Evolutionary conservation across 2,888 invertebrate species (phyloP).

Genomic region (Nowickia ferox): DNA sequence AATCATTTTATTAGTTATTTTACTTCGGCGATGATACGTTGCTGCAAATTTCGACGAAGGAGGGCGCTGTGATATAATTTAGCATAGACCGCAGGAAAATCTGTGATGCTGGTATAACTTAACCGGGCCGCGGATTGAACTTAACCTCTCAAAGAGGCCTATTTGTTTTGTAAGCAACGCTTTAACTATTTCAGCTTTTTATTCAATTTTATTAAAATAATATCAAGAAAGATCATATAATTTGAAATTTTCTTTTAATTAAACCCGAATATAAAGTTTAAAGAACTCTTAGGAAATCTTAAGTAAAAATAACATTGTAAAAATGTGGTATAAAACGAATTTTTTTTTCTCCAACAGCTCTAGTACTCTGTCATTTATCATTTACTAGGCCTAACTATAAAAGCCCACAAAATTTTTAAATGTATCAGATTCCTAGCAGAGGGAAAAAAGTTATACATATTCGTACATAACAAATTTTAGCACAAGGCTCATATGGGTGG

Average conservation of each 20-base stretch:
- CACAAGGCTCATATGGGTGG: constrained; percentile 64
- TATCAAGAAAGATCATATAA: neutral
- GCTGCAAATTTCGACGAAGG: too few relatives aligned
- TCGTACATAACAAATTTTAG: constrained; percentile 55
- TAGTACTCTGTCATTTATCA: constrained; percentile 68
- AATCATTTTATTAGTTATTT: too few relatives aligned
- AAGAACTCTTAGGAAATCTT: constrained; percentile 35
- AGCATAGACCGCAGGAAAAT: too few relatives aligned
- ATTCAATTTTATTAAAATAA: too few relatives aligned
- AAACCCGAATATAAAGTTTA: constrained; percentile 43
- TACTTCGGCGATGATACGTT: too few relatives aligned
- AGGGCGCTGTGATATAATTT: too few relatives aligned
- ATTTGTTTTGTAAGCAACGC: too few relatives aligned
- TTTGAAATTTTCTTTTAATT: constrained; percentile 24
- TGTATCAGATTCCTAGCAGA: constrained; percentile 56
- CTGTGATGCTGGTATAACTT: too few relatives aligned
- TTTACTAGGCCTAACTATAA: constrained; percentile 70
- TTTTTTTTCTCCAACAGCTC: constrained; percentile 13
- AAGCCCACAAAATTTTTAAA: constrained; percentile 66
- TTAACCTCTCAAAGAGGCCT: too few relatives aligned
- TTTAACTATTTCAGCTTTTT: too few relatives aligned
- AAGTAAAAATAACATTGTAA: neutral
- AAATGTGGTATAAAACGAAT: constrained; percentile 20
- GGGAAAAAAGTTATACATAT: constrained; percentile 21
- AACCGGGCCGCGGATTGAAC: too few relatives aligned